Evolutionary conservation across 1,140 invertebrate genomes (phyloP).

Genomic region (Drosophila micromelanica): DNA sequence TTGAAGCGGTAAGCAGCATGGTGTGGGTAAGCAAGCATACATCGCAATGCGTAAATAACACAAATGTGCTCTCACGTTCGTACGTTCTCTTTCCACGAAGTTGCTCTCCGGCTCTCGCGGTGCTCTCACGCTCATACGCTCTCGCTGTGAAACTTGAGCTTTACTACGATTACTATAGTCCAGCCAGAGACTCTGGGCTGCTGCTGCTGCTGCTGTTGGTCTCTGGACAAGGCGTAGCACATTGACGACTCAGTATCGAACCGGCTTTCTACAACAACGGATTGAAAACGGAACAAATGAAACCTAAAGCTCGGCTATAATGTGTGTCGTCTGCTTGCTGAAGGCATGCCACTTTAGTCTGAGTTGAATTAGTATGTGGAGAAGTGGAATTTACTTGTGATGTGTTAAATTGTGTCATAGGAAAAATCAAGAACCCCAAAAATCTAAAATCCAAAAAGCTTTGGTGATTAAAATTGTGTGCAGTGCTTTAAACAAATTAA

Average conservation of each 20-base stretch:
- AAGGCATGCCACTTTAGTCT: conserved; percentile 42
- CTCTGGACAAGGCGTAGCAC: conserved; percentile 70
- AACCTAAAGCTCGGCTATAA: conserved; percentile 50
- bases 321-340: conserved; percentile 52
- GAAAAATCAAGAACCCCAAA: conserved; percentile 8
- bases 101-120: conserved; percentile 12
- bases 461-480: conserved; percentile 49
- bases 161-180: conserved; percentile 74
- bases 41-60: conserved; percentile 70
- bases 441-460: conserved; percentile 40
- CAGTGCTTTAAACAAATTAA: conserved; percentile 63
- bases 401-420: conserved; percentile 38
- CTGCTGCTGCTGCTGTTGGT: conserved; percentile 32
- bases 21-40: conserved; percentile 47
- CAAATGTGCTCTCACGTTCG: conserved; percentile 12
- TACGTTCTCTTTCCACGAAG: not conserved
- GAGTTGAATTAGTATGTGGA: conserved; percentile 19
- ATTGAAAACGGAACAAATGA: conserved; percentile 69
- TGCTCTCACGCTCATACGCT: conserved; percentile 36
- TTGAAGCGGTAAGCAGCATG: conserved; percentile 14
- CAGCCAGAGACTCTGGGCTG: conserved; percentile 34
- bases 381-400: conserved; percentile 35
- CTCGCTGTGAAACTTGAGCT: conserved; percentile 54
- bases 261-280: conserved; percentile 83
- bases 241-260: conserved; percentile 82